Evolutionary conservation across 2,888 invertebrate genomes (phyloP), one percentile per base, ranked within the genome.

Genomic region (Theodoxus fluviatilis): DNA sequence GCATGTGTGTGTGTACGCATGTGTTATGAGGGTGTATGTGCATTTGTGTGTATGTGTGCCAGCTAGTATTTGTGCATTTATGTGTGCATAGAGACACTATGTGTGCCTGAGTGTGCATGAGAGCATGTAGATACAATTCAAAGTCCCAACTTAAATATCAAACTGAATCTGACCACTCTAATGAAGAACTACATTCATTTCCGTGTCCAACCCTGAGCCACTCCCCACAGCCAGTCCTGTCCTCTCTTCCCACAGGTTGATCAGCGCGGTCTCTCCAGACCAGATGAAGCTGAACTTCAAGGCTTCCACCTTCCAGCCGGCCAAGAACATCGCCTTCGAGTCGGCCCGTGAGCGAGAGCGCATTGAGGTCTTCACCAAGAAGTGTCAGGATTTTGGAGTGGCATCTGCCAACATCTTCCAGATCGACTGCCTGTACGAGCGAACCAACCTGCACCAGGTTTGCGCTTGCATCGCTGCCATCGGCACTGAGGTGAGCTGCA

Each of bases 401-500:
- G 70, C 78, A 15, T 76, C 78, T 31, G 64, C 76, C 18, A 78
- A 77, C 64, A 71, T 76, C 2, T 83, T 83, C 68, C 81, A 80
- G 72, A 82, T 79, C 22, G 83, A 83, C 70, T 79, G 79, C 75
- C 75, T 83, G 37, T 83, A 80, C 69, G 83, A 83, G 73, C 74
- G 72, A 59, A 81, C 81, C 7, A 81, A 82, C 71, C 75, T 83
- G 35, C 77, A 77, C 6, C 81, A 82, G 68, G 83, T 83, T 65
- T 79, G 78, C 70, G 76, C 79, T 3, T 78, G 80, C 64, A 81
- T 83, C 65, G 71, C 80, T 66, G 79, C 80, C 43, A 70, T 83
- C 43, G 83, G 83, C 70, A 81, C 80, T 22, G 82, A 82, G 79
- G 83, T 83, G 71, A 72, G 61, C 15, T 64, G n/a, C n/a, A n/a